These are phyloP conservation scores for Tyrophagus putrescentiae DNA, from an alignment of 1,140 invertebrate species.

Conservation along the genomic window DNA sequence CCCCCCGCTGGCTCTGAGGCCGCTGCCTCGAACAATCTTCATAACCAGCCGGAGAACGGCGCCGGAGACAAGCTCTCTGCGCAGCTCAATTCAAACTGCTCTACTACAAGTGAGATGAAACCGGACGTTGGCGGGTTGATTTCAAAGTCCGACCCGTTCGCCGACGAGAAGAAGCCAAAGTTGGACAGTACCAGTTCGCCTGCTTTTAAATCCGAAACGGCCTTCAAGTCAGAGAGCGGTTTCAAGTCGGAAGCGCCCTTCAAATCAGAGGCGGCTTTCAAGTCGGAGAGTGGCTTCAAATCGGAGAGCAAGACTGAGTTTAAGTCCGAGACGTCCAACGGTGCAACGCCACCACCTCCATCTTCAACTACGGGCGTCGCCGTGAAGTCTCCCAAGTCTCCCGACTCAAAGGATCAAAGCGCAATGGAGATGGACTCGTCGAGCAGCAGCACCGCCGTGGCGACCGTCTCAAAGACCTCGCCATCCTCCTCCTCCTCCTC, in stretches of 20 bases:
- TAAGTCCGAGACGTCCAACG: too few relatives aligned
- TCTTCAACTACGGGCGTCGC: not conserved
- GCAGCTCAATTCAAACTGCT: conserved; percentile 31
- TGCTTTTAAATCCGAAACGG: conserved; percentile 20
- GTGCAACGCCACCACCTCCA: not conserved
- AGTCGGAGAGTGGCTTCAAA: not conserved
- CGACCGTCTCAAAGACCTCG: conserved; percentile 31
- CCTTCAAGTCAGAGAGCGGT: conserved; percentile 6
- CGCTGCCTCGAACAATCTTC: conserved; percentile 46
- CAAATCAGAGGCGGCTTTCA: conserved; percentile 20
- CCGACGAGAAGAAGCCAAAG: conserved; percentile 1
- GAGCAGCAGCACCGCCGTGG: conserved; percentile 25
- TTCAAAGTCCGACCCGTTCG: too few relatives aligned
- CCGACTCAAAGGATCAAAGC: not conserved
- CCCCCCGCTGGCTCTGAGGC: not conserved
- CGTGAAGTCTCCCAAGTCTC: conserved; percentile 2
- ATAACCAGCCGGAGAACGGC: conserved; percentile 51
- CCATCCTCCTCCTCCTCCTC: conserved; percentile 33
- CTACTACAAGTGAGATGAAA: conserved; percentile 19
- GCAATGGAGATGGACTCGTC: conserved; percentile 9
- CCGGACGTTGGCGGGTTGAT: conserved; percentile 8
- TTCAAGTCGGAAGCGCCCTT: too few relatives aligned
- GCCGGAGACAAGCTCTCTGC: conserved; percentile 31
- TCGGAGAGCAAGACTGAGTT: not conserved
- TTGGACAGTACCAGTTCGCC: not conserved